Evolutionary conservation across 1,140 invertebrate species (phyloP), one percentile per base, ranked within the genome.

Genomic region (Uloborus diversus): DNA sequence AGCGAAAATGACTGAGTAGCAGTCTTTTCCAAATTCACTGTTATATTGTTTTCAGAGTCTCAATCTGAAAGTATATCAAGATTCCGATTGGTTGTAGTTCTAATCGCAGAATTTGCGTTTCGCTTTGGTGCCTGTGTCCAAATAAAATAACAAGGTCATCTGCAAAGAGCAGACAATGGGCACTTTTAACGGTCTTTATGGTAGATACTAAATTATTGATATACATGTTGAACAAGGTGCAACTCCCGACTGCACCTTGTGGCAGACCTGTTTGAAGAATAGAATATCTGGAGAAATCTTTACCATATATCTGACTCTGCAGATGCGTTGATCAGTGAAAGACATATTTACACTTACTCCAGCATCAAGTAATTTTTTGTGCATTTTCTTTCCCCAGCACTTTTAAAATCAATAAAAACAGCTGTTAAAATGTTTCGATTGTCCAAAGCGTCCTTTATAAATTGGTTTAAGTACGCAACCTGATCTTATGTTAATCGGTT

Each of bases 1-100:
- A 35, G 32, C 14, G 32, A 64, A 25, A 64, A 64, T 23, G 11
- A 35, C 20, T 64, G 5, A 23, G n/a, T 4, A 35, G 11, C 32
- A 28, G 4, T 64, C 25, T 64, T 64, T n/a, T 64, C 23, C 17
- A 64, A 28, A 42, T 64, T 64, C 30, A 64, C 30, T 64, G 30
- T 42, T 33, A 64, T 64, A 35, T 42, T 64, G 25, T 17, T 35
- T 64, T 33, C 61, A 35, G 4, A 1, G 35, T 33, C 14, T 33
- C 61, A 64, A 17, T 35, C 25, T 64, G 30, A 33, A n/a, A 64
- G 61, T 3, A 23, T 17, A n/a, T 7, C 11, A 64, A 64, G 61
- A 25, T 30, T 33, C 25, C 25, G 30, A 25, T 64, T 35, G 1
- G 3, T 64, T 28, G 17, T 4, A 7, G 4, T 53, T 53, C 49